Base-by-base conservation (phyloP, 2,797 vertebrate species). In the Cyclopterus lumpus region DNA sequence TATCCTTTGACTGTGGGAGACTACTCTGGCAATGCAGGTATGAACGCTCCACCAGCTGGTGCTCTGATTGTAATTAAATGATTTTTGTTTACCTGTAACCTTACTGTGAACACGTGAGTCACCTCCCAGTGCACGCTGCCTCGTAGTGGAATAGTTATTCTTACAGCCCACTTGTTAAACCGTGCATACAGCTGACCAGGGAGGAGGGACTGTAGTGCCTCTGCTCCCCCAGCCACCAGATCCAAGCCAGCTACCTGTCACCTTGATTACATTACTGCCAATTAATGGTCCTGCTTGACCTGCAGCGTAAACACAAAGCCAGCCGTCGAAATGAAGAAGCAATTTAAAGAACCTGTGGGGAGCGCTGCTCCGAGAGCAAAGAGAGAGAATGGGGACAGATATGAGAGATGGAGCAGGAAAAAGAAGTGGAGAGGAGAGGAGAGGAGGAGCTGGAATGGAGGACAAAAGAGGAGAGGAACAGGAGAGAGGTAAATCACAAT, bases 11-110 rank as follows among this genome's bases (percentile, higher is more conserved):
- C 94, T 1, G 91, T 98, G 12, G 94, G 96, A 0, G 97, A 96
- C 89, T 99, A 99, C 88, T 96, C 97, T 0, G 98, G 98, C 76
- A 99, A 96, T 0, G 97, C 98, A 94, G 98, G 98, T 99, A 87
- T 48, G 96, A 95, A 71, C 22, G 22, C 34, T 58, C 11, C 12
- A 6, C 77, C 80, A n/a, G 76, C 26, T 63, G 53, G 48, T 28
- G 30, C 38, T 58, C 24, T 63, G 46, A 76, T 80, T 46, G 64
- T 49, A 65, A 10, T 49, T 24, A 38, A 15, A 20, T 66, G 73
- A 84, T 32, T 70, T 40, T 20, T 32, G 67, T 73, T 75, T 68
- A 10, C 46, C 4, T 4, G n/a, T n/a, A 10, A n/a, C 20, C 9
- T 22, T 20, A 18, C 44, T 44, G 42, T 76, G 57, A 66, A 48